Conservation (phyloP, 30 jellyfish, hydroid and myxozoan species). For the Sanderia malayensis region DNA sequence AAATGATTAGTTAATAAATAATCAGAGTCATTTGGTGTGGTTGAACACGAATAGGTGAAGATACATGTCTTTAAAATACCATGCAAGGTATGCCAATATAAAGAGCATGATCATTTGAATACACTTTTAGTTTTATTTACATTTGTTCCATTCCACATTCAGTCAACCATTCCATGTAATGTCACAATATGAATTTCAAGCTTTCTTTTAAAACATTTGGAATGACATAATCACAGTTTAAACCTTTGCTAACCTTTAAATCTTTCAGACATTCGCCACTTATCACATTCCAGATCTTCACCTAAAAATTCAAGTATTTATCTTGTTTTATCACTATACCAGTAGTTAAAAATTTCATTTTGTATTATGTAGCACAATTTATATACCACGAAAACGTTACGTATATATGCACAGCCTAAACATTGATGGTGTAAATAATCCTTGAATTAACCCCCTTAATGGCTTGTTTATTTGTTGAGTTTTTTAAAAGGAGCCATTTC, state of each 20-base stretch:
- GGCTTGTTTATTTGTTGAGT: too few species aligned
- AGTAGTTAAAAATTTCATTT: too few species aligned
- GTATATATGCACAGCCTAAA: too few species aligned
- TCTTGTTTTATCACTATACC: too few species aligned
- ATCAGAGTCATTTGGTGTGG: slow-evolving; percentile 7
- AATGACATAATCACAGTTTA: too few species aligned
- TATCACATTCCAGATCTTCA: slow-evolving; percentile 44
- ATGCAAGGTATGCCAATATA: neutral
- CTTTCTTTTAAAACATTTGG: neutral
- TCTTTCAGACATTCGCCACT: slow-evolving; percentile 41
- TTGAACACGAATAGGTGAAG: slow-evolving; percentile 9
- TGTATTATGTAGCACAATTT: too few species aligned
- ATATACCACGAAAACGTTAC: too few species aligned
- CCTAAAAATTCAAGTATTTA: too few species aligned
- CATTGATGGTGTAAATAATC: too few species aligned
- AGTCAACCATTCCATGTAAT: neutral
- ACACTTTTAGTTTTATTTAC: neutral
- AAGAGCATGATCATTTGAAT: neutral
- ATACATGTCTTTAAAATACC: neutral
- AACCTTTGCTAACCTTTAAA: slow-evolving; percentile 5
- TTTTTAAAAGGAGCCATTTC: too few species aligned
- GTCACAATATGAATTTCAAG: neutral
- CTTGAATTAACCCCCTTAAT: too few species aligned
- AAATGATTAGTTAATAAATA: neutral
- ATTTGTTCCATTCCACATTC: neutral